A percentile compares a stretch with the other conserved stretches of the same genome.
Evolutionary conservation across 2,797 vertebrate genomes (phyloP).

Genomic region (Melopsittacus undulatus): DNA sequence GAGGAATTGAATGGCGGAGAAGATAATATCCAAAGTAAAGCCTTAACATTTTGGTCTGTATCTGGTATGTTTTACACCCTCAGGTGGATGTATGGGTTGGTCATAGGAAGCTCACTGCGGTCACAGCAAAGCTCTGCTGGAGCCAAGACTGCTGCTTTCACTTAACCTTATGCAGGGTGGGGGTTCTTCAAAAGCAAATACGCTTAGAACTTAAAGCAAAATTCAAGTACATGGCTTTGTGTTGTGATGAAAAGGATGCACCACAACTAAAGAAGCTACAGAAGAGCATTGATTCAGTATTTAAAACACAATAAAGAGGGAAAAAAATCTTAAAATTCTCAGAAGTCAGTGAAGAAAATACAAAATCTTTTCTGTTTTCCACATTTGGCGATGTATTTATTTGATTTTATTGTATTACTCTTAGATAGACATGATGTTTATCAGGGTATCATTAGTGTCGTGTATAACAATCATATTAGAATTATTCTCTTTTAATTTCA

Average conservation of each 20-base stretch:
- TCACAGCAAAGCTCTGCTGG: too few species aligned
- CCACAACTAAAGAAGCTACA: too few species aligned
- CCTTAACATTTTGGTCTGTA: too few species aligned
- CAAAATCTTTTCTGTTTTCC: neutral
- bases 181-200: too few species aligned
- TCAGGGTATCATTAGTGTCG: fast-evolving
- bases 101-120: too few species aligned
- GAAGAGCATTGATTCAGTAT: neutral
- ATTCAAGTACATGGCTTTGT: neutral
- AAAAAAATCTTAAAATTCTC: neutral
- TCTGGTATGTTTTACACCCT: too few species aligned
- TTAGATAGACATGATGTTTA: neutral
- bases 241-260: neutral
- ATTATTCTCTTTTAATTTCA: neutral
- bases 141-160: too few species aligned
- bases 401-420: too few species aligned
- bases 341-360: neutral
- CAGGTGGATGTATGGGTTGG: too few species aligned
- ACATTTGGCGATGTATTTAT: neutral
- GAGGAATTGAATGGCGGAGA: too few species aligned
- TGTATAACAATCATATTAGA: neutral
- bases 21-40: too few species aligned
- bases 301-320: neutral
- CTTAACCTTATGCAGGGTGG: too few species aligned
- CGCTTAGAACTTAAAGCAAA: neutral